These are phyloP conservation scores for Plebejus melissa DNA, from an alignment of 2,888 invertebrate genomes.

Conservation along the genomic window DNA sequence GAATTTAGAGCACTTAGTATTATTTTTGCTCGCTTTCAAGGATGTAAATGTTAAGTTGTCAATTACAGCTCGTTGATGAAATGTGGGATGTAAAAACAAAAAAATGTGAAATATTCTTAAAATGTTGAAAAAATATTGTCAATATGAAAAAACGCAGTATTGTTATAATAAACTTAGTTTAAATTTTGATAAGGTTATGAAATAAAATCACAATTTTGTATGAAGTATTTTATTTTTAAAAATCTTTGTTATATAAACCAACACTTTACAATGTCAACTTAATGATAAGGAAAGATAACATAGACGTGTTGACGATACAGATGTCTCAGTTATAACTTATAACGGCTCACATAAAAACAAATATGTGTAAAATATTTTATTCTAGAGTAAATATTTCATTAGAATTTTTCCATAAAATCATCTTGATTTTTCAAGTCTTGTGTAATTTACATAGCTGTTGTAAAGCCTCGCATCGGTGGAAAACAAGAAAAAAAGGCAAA, in stretches of 20 bases:
- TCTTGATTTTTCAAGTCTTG: neutral
- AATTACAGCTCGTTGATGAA: neutral
- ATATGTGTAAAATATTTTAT: neutral
- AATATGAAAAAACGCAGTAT: neutral
- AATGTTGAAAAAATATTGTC: neutral
- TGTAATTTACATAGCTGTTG: neutral
- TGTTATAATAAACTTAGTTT: neutral
- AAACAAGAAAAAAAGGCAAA: neutral
- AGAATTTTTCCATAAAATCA: neutral
- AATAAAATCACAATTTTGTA: constrained; percentile 61
- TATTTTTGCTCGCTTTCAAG: neutral
- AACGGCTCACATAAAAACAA: neutral
- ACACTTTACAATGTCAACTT: constrained; percentile 71
- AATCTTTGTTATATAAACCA: constrained; percentile 78
- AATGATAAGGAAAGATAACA: constrained; percentile 50
- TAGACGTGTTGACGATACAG: constrained; percentile 35
- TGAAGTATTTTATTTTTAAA: constrained; percentile 75
- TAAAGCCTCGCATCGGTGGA: neutral
- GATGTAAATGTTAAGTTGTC: neutral
- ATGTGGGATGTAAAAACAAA: neutral
- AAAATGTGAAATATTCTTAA: neutral
- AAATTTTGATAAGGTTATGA: constrained; percentile 10
- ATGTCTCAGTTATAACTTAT: constrained; percentile 26
- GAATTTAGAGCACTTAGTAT: too few species aligned
- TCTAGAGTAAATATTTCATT: neutral